phyloP scores from a whole-genome alignment of 2,888 invertebrate genomes.

The Cryptus viduatorius region DNA sequence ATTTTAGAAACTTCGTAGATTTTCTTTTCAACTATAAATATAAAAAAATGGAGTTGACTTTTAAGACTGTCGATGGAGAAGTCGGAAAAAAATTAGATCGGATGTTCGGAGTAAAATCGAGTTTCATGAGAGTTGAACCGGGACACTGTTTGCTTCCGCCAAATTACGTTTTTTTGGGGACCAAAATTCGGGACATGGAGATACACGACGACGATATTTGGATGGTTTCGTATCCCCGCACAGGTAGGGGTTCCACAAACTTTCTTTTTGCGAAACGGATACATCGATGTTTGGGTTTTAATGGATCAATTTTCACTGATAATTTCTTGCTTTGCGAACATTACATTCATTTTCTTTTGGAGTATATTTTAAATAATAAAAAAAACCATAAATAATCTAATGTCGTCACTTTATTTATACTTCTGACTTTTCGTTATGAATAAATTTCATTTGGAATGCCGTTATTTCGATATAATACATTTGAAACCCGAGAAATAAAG shows the following conservation, averaged over 20 bases:
- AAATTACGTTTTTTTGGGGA: constrained; percentile 89
- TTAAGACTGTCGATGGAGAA: constrained; percentile 88
- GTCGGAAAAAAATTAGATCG: constrained; percentile 88
- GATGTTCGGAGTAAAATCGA: constrained; percentile 89
- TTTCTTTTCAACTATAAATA: neutral
- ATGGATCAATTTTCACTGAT: no score
- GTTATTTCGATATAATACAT: no score
- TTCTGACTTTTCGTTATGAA: no score
- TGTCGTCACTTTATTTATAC: no score
- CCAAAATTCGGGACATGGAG: constrained; percentile 90
- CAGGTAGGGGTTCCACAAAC: constrained; percentile 87
- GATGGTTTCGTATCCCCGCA: constrained; percentile 95
- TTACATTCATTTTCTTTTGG: no score
- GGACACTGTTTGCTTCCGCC: constrained; percentile 90
- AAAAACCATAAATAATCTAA: no score
- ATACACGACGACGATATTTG: constrained; percentile 92
- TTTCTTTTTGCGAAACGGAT: constrained; percentile 10
- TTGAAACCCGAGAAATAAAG: no score
- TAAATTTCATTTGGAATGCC: no score
- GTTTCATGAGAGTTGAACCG: constrained; percentile 91
- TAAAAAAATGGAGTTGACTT: constrained; percentile 76
- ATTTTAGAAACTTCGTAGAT: neutral
- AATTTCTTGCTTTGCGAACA: no score
- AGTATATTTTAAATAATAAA: no score
- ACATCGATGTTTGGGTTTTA: no score